Evolutionary conservation across 30 jellyfish, hydroid and myxozoan species (phyloP), one percentile per base, ranked within the genome.

Genomic region (Catostylus mosaicus): DNA sequence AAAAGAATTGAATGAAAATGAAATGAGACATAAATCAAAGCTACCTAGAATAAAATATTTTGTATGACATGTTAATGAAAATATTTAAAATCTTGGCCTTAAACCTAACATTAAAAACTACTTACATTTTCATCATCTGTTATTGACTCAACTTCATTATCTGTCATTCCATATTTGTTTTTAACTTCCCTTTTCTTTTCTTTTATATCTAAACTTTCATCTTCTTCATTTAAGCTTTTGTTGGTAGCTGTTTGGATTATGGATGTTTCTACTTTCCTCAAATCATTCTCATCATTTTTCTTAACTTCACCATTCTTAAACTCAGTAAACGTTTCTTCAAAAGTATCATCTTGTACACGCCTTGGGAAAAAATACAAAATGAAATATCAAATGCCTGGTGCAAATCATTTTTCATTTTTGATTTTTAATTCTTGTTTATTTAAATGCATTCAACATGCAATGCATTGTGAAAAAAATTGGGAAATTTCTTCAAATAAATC

Each of bases 101-200:
- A n/a, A 56, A 3, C 19, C 6, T 26, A 56, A 7, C 30, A 4
- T 56, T 8, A 8, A 22, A 20, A 64, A 14, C 0, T 2, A 51
- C 75, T 29, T 40, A 73, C 92, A 71, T 38, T 20, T 3, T 70
- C 92, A 19, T 52, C 77, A 8, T 43, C 90, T 9, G 62, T 26
- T 20, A 82, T 37, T 3, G 75, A 30, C 11, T 82, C 86, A 22
- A 82, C 63, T 38, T 82, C 92, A 11, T 27, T 38, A 9, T 82
- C 92, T 26, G 52, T 30, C 54, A 82, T 37, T 11, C 92, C 92
- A 70, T 68, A 82, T 52, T 37, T 82, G 46, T 54, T 81, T 52
- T 35, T 70, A 24, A 22, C 59, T 29, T 12, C n/a, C 57, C 30
- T 23, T 37, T 18, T 59, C 40, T 59, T 59, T 59, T 18, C 71